phyloP scores from a whole-genome alignment of 2,888 invertebrate genomes.

The Agrochola lychnidis region DNA sequence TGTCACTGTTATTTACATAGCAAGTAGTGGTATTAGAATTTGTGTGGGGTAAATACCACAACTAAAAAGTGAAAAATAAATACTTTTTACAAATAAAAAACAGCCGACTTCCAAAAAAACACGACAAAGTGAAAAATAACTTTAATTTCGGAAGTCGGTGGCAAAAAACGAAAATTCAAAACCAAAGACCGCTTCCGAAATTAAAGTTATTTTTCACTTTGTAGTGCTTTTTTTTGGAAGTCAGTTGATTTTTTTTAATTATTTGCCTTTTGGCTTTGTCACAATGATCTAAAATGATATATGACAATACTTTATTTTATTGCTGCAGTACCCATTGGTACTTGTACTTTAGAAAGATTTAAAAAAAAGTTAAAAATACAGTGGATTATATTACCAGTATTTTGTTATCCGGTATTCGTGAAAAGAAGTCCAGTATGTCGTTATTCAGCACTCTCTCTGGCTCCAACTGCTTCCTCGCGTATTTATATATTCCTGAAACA shows the following conservation, averaged over 20 bases:
- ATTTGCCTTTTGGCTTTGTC: background rate
- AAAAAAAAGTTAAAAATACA: background rate
- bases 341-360: background rate
- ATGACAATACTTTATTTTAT: background rate
- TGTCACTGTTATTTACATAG: too few relatives aligned
- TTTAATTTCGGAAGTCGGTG: too few relatives aligned
- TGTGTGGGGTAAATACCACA: too few relatives aligned
- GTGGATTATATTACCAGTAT: constrained; percentile 76
- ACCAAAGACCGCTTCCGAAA: too few relatives aligned
- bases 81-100: too few relatives aligned
- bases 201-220: too few relatives aligned
- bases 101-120: too few relatives aligned
- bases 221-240: too few relatives aligned
- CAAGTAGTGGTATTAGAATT: too few relatives aligned
- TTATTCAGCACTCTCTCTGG: constrained; percentile 83
- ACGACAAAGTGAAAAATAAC: too few relatives aligned
- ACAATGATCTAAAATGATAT: background rate
- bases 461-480: constrained; percentile 81
- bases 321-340: background rate
- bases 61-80: too few relatives aligned
- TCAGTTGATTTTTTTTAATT: background rate
- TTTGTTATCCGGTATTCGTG: constrained; percentile 84
- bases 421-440: constrained; percentile 84
- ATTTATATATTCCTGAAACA: constrained; percentile 82
- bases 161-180: too few relatives aligned